Evolutionary conservation across 2,888 invertebrate genomes (phyloP), one percentile per base, ranked within the genome.

Genomic region (Erannis defoliaria): DNA sequence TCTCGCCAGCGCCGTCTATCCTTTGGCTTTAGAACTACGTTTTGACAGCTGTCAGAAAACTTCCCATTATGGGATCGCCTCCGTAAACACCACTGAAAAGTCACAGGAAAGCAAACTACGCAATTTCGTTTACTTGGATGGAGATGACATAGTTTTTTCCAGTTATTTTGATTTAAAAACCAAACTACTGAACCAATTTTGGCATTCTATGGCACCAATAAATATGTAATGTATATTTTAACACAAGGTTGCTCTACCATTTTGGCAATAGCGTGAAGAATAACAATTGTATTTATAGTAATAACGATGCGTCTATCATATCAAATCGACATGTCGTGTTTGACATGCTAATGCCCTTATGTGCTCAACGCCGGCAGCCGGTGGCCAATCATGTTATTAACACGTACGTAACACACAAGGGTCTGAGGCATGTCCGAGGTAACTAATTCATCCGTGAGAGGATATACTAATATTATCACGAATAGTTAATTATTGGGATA

Each of bases 351-450:
- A 61, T 55, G 61, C 21, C 46, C 49, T 55, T 61, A 45, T 55
- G 55, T 55, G 66, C 8, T 23, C 12, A 53, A 40, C 18, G 46
- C 57, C 53, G 54, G 61, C 78, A 71, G 33, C 38, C 73, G 74
- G 69, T 74, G 76, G 71, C 80, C 84, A 88, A 87, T 86, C 86
- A 89, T 80, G 82, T 83, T 78, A 86, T 88, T 85, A 87, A 80
- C 78, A 75, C 74, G 71, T 74, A 76, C 71, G n/a, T n/a, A n/a
- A n/a, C n/a, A n/a, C n/a, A n/a, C n/a, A n/a, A n/a, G 70, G 31
- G 31, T 31, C 31, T 12, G 50, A 62, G 43, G 58, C n/a, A n/a
- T n/a, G 55, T 56, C 68, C 70, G 55, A 55, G 64, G 55, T 62
- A 59, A 55, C 67, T 49, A n/a, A n/a, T n/a, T 68, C 69, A 55